Evolutionary conservation across 1,140 invertebrate species (phyloP).

Genomic region (Diachasma alloeum): DNA sequence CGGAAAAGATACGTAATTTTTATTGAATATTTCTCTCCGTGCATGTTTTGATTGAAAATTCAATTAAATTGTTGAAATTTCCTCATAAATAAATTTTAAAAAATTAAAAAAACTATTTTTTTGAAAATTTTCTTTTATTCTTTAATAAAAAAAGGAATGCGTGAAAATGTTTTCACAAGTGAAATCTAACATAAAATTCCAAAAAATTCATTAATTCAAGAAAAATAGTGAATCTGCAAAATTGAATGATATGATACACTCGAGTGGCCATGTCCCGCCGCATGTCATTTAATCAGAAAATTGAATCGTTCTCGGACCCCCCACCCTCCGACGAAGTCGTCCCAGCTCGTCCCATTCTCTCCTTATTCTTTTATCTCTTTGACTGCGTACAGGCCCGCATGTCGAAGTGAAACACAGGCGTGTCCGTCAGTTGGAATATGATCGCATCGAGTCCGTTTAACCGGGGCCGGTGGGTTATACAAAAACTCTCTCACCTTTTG

Average conservation of each 20-base stretch:
- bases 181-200: too few species aligned
- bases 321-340: not conserved
- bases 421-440: slow-evolving; percentile 13
- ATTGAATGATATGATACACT: not conserved
- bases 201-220: too few species aligned
- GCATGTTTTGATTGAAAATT: too few species aligned
- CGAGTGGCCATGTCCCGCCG: not conserved
- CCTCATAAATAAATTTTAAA: too few species aligned
- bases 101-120: too few species aligned
- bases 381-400: slow-evolving; percentile 54
- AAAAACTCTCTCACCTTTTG: not conserved
- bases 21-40: too few species aligned
- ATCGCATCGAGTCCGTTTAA: not conserved
- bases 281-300: slow-evolving; percentile 51
- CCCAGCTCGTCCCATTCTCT: not conserved
- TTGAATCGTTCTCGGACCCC: slow-evolving; percentile 47
- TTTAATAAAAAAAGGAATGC: too few species aligned
- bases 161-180: too few species aligned
- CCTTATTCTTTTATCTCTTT: slow-evolving; percentile 28
- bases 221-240: too few species aligned
- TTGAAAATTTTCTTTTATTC: too few species aligned
- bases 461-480: not conserved
- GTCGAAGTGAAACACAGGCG: slow-evolving; percentile 16
- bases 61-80: too few species aligned
- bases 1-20: too few species aligned